Base-by-base conservation (phyloP, 2,888 invertebrate genomes). In the Eustalomyia histrio region DNA sequence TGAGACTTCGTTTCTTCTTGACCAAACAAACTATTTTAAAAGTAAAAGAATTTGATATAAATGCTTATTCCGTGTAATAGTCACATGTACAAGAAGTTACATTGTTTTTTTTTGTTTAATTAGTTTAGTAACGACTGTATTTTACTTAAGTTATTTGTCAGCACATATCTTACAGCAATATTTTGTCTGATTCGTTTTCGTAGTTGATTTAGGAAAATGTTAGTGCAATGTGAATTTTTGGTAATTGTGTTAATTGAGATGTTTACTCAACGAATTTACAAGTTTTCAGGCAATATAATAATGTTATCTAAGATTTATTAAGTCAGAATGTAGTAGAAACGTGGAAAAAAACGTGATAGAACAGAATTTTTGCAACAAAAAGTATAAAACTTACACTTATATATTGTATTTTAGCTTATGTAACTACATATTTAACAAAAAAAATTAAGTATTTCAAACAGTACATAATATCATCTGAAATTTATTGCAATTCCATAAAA, bases 191-290 rank as follows among this genome's bases (percentile, higher is more conserved):
- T 39, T 39, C 39, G 1, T 12, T 39, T 39, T 29, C 3, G 29
- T 6, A 29, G 29, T 29, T 6, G 29, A 29, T 29, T 4, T 4
- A 47, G 4, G 14, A 47, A n/a, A n/a, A 47, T 14, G 6, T 47
- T n/a, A n/a, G 43, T 47, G 43, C n/a, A 47, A 47, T 47, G 12
- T 14, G n/a, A 47, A n/a, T 47, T 47, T 47, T 21, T 14, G 55
- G 18, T 21, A 17, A 63, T 39, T 57, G 67, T 67, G 67, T 24
- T 67, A 67, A 67, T 67, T 67, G 55, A 57, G 57, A 39, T 67
- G 67, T 67, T 43, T 55, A 57, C 67, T 57, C 57, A 67, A 67
- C 55, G 55, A 67, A 67, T 67, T 67, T 57, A 67, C 67, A 67
- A 67, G 57, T 67, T 57, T 67, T 67, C 55, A 57, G 55, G 43